These are phyloP conservation scores for Cotesia chilonis DNA, from an alignment of 1,140 invertebrate species.

Conservation along the genomic window DNA sequence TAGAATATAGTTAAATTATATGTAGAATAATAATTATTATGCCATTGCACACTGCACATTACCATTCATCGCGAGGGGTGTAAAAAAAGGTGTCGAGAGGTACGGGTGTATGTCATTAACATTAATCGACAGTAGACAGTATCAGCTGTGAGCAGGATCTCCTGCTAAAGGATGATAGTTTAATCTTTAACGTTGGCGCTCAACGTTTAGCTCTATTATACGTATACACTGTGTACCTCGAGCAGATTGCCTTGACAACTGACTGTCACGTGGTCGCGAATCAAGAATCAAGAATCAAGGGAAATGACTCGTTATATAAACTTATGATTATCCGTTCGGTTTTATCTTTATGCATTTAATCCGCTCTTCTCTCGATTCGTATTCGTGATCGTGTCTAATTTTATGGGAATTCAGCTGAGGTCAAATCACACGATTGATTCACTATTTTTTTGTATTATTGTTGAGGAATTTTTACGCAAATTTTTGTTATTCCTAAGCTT, in stretches of 20 bases:
- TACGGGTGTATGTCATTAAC: no score
- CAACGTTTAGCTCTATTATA: background rate
- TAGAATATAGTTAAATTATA: no score
- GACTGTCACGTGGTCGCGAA: slow-evolving; percentile 55
- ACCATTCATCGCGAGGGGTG: no score
- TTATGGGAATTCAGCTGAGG: background rate
- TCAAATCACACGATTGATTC: background rate
- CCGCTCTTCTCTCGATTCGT: slow-evolving; percentile 30
- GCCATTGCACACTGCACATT: no score
- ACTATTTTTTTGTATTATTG: no score
- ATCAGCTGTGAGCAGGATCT: no score
- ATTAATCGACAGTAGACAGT: no score
- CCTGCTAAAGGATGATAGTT: no score
- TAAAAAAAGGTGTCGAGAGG: background rate
- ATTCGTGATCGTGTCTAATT: slow-evolving; percentile 30
- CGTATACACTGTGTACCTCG: slow-evolving; percentile 45
- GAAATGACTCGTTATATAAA: slow-evolving; percentile 67
- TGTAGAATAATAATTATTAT: no score
- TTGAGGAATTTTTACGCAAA: no score
- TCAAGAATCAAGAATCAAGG: slow-evolving; percentile 35
- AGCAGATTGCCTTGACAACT: slow-evolving; percentile 64
- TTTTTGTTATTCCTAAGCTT: no score
- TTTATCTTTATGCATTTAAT: slow-evolving; percentile 41
- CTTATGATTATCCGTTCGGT: slow-evolving; percentile 56
- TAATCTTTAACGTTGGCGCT: no score